Evolutionary conservation across 2,797 vertebrate species (phyloP), one percentile per base, ranked within the genome.

Genomic region (Arremon brunneinucha): DNA sequence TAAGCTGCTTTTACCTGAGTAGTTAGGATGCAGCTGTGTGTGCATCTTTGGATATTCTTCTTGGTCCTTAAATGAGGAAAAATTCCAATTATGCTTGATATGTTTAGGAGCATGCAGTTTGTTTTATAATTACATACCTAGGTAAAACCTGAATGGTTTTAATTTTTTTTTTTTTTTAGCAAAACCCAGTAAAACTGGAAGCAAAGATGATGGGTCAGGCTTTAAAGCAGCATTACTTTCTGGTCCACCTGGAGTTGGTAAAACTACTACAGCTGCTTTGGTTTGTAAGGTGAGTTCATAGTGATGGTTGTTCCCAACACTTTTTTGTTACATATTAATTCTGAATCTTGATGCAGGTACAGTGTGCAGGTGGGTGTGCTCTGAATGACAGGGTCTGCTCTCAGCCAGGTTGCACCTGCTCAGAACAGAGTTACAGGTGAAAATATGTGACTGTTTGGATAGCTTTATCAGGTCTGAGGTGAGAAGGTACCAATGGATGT

Each of bases 211-310:
- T 62, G 98, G 99, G 9, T 97, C 98, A 34, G 94, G 97, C 87
- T 98, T 97, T 96, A 99, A 99, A 97, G 99, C 99, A 12, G 99
- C 99, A 2, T 96, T 99, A 90, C 98, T 99, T 35, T 99, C 99
- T 23, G 99, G 99, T 72, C 99, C 99, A 15, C 99, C 99, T 2
- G 99, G 99, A n/a, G 98, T 99, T 78, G 99, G 99, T 72, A 99
- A 99, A 98, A 99, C 99, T 30, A 99, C 99, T 79, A 99, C 99
- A 6, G 99, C 99, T 43, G 98, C 98, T 35, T 98, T 99, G 35
- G 99, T 99, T 88, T 99, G 99, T 91, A 98, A 99, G 99, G 99
- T 99, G 96, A 96, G 98, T 97, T 47, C 18, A 11, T 30, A 17
- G 9, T 44, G 5, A 5, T 12, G 6, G 32, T 16, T 67, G 24